These are phyloP conservation scores for Chironomus tepperi DNA, from an alignment of 1,140 invertebrate genomes.

Conservation along the genomic window DNA sequence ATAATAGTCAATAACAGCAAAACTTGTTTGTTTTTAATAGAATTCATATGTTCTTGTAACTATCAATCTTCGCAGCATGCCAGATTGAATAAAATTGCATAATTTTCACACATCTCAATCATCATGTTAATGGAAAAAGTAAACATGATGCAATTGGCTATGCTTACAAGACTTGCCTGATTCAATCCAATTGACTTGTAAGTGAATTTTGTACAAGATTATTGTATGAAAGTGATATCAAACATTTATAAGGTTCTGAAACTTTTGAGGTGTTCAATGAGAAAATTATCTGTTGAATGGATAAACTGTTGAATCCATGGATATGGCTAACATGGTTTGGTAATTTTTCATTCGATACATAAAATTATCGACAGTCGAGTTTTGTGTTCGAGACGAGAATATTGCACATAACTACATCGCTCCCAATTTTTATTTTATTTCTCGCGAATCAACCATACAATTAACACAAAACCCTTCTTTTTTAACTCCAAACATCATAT, in stretches of 20 bases:
- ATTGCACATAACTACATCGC: neutral
- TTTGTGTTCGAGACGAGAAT: slow-evolving; percentile 11
- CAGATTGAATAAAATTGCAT: no score
- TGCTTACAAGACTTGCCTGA: no score
- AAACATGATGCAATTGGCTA: no score
- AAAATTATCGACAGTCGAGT: neutral
- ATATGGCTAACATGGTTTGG: neutral
- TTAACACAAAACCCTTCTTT: neutral
- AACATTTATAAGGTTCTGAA: neutral
- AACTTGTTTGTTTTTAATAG: no score
- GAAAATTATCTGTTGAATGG: no score
- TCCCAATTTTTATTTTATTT: slow-evolving; percentile 17
- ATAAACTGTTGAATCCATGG: neutral
- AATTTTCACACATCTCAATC: no score
- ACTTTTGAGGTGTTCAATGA: neutral
- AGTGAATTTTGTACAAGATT: neutral
- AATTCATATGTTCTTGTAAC: no score
- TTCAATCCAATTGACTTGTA: neutral
- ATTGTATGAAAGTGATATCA: neutral
- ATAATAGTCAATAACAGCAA: no score
- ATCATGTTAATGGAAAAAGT: no score
- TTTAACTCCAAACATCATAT: neutral
- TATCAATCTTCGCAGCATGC: no score
- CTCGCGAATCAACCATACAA: slow-evolving; percentile 14
- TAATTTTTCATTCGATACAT: neutral